Evolutionary conservation across 2,888 invertebrate species (phyloP).

Genomic region (Sesia apiformis): DNA sequence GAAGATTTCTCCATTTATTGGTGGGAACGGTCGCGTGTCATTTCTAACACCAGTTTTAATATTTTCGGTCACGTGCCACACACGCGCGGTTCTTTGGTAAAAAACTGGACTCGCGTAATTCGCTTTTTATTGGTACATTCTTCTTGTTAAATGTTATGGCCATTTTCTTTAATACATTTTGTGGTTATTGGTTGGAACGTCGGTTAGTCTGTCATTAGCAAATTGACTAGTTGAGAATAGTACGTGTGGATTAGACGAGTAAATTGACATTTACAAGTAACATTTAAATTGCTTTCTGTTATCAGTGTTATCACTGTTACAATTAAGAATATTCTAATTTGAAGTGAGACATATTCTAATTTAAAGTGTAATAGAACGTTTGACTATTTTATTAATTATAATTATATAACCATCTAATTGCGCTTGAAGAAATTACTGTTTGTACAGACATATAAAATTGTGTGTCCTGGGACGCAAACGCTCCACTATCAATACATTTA

Average conservation of each 20-base stretch:
- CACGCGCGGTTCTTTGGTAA: slow-evolving; percentile 67
- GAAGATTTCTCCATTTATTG: slow-evolving; percentile 64
- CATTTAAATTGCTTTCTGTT: neutral
- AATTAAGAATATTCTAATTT: too few relatives aligned
- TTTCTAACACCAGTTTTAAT: slow-evolving; percentile 73
- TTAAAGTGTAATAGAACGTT: too few relatives aligned
- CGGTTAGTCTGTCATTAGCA: slow-evolving; percentile 44
- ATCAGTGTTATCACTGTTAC: neutral
- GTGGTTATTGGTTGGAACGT: slow-evolving; percentile 39
- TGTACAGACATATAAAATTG: too few relatives aligned
- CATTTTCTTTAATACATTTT: slow-evolving; percentile 45
- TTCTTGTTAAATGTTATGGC: slow-evolving; percentile 61
- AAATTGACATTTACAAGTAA: neutral
- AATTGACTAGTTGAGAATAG: slow-evolving; percentile 45
- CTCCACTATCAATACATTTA: too few relatives aligned
- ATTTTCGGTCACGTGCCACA: slow-evolving; percentile 57
- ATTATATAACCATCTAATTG: too few relatives aligned
- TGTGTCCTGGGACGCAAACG: too few relatives aligned
- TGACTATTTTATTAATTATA: too few relatives aligned
- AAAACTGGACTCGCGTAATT: slow-evolving; percentile 66
- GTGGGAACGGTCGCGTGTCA: slow-evolving; percentile 73
- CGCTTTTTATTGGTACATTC: slow-evolving; percentile 69
- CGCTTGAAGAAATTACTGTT: too few relatives aligned
- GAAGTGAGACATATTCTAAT: too few relatives aligned
- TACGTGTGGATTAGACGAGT: neutral